Percentiles rank a stretch among this genome's conserved stretches.
These are phyloP conservation scores for Leuciscus waleckii DNA, from an alignment of 2,797 vertebrate species.

Conservation along the genomic window DNA sequence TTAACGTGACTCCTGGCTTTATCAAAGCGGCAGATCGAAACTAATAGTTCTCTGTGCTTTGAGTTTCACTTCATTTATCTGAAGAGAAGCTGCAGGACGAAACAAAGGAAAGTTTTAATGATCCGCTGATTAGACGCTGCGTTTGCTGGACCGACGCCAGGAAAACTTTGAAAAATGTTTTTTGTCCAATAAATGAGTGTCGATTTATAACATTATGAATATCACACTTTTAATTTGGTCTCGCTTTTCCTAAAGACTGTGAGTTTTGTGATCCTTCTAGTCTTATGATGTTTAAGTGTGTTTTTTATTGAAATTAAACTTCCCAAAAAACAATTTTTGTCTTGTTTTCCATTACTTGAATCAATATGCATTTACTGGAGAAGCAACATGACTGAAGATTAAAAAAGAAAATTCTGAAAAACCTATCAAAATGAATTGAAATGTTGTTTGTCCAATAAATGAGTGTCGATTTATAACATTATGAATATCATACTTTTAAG, in stretches of 20 bases:
- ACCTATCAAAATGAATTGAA: too few species aligned
- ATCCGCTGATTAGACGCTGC: not conserved
- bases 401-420: too few species aligned
- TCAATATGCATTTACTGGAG: too few species aligned
- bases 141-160: not conserved
- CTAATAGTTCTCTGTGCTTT: conserved; percentile 53
- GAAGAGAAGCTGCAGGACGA: not conserved
- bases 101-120: conserved; percentile 1
- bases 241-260: not conserved
- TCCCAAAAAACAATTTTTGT: too few species aligned
- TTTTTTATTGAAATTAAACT: too few species aligned
- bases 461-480: not conserved
- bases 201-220: not conserved
- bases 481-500: too few species aligned
- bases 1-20: conserved; percentile 59
- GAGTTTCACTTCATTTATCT: conserved; percentile 60
- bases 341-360: not conserved
- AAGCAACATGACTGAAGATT: too few species aligned
- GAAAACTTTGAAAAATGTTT: not conserved
- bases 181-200: not conserved
- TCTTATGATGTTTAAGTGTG: not conserved
- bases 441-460: not conserved
- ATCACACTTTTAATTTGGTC: not conserved
- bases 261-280: not conserved
- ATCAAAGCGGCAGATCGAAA: conserved; percentile 57